Evolutionary conservation across 2,797 vertebrate genomes (phyloP), one percentile per base, ranked within the genome.

Genomic region (Limosa lapponica): DNA sequence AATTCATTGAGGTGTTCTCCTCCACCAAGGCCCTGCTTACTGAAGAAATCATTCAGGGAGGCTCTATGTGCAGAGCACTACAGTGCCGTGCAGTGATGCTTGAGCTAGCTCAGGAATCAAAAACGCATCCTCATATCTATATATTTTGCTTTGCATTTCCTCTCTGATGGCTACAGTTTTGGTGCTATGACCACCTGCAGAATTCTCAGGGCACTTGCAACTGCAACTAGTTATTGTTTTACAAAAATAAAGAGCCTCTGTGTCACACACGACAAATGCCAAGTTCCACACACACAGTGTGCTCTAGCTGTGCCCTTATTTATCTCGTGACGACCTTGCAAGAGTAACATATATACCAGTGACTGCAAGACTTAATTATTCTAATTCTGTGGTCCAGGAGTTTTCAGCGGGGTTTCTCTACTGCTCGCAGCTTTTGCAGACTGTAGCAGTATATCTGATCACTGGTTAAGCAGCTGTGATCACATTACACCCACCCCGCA

Each of bases 391-490:
- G 74, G 75, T 93, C 67, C 41, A 49, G 43, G 81, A 82, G 57
- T 90, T 94, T 96, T 89, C 88, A 57, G 24, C 27, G 0, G 64
- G 48, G 37, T 66, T 92, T 73, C 74, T 95, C 25, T 78, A 18
- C 17, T 18, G 65, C 74, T 62, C 51, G 52, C 73, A 78, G 81
- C 52, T 93, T 94, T 82, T 85, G 74, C 74, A 95, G 67, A 36
- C 59, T 69, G 71, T 43, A 85, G 86, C 65, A 61, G 49, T 70
- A 3, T 57, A 82, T 90, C 78, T 89, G 81, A 84, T 94, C 81
- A 36, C 44, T 57, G 57, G 59, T 93, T 93, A 90, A 92, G 57
- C 19, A 80, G 65, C 71, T 93, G 82, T 85, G 90, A 89, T 94
- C 83, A 69, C 95, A 93, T 93, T 94, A 91, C 87, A 51, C 55